phyloP scores from a whole-genome alignment of 2,888 invertebrate species.

The Drosophila nigritarsus region DNA sequence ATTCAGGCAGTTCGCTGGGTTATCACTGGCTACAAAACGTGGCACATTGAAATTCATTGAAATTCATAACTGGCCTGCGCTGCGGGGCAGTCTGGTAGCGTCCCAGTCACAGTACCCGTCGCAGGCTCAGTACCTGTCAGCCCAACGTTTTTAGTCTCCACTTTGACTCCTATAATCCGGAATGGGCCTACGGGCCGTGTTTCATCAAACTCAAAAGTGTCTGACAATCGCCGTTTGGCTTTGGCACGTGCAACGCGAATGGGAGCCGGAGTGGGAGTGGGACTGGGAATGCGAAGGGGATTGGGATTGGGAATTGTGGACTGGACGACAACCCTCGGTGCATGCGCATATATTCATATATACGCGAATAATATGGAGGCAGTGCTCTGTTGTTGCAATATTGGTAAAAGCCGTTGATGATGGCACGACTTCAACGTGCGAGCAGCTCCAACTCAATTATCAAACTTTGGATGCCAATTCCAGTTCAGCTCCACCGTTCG shows the following conservation, averaged over 20 bases:
- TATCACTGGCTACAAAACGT: not conserved
- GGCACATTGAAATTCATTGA: constrained; percentile 6
- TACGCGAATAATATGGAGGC: constrained; percentile 41
- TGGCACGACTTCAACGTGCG: constrained; percentile 59
- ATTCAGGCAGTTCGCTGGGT: not conserved
- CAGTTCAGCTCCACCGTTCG: constrained; percentile 24
- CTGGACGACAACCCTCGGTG: constrained; percentile 1
- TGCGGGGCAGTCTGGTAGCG: not conserved
- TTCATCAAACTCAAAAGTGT: constrained; percentile 57
- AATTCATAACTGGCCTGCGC: not conserved
- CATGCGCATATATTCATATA: constrained; percentile 43
- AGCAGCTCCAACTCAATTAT: constrained; percentile 73
- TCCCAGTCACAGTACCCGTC: not conserved
- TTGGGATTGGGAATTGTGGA: constrained; percentile 1
- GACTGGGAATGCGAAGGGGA: not conserved
- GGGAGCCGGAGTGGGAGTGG: not conserved
- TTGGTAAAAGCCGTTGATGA: constrained; percentile 60
- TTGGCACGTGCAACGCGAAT: constrained; percentile 61
- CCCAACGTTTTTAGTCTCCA: constrained; percentile 18
- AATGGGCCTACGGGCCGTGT: constrained; percentile 22
- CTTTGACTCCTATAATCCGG: constrained; percentile 48
- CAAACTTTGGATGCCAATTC: constrained; percentile 71
- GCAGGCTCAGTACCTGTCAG: not conserved
- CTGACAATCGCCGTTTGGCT: constrained; percentile 31
- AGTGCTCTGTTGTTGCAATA: constrained; percentile 48